A percentile compares a stretch with the other conserved stretches of the same genome.
phyloP scores from a whole-genome alignment of 2,888 invertebrate species.

The Dicycla oo region DNA sequence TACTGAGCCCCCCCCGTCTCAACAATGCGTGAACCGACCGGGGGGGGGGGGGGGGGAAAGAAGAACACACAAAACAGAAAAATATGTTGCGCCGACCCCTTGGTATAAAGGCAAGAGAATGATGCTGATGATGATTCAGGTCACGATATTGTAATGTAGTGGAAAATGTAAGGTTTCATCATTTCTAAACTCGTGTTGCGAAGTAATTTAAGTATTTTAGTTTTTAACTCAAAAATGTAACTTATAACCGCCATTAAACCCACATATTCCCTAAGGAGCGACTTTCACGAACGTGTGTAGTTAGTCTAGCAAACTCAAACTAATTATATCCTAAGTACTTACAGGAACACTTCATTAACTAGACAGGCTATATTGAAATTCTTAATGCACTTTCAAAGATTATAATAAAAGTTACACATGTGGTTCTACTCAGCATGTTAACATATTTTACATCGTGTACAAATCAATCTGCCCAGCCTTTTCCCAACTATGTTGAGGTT shows the following conservation, averaged over 20 bases:
- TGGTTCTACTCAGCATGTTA: background rate
- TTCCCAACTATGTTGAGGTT: no score
- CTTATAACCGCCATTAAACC: slow-evolving; percentile 19
- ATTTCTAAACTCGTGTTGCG: background rate
- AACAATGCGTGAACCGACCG: no score
- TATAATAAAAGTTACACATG: slow-evolving; percentile 3
- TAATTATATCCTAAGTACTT: slow-evolving; percentile 40
- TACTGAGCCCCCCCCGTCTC: no score
- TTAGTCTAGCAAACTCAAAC: slow-evolving; percentile 33
- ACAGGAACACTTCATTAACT: slow-evolving; percentile 31
- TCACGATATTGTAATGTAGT: no score
- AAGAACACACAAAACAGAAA: no score
- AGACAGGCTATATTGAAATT: slow-evolving; percentile 24
- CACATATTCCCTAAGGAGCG: slow-evolving; percentile 10
- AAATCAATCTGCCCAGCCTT: no score
- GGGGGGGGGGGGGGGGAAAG: no score
- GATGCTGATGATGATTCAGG: no score
- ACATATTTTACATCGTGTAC: background rate
- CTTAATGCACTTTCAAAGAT: slow-evolving; percentile 43
- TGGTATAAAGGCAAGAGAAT: no score
- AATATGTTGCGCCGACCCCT: no score
- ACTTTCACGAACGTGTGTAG: slow-evolving; percentile 25
- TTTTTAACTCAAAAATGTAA: slow-evolving; percentile 11
- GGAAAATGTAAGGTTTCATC: background rate
- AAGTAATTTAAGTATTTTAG: slow-evolving; percentile 8